Percentiles rank a stretch among this genome's conserved stretches.
Evolutionary conservation across 53 echinoderm and acorn worm species (phyloP).

Genomic region (Glandiceps talaboti): DNA sequence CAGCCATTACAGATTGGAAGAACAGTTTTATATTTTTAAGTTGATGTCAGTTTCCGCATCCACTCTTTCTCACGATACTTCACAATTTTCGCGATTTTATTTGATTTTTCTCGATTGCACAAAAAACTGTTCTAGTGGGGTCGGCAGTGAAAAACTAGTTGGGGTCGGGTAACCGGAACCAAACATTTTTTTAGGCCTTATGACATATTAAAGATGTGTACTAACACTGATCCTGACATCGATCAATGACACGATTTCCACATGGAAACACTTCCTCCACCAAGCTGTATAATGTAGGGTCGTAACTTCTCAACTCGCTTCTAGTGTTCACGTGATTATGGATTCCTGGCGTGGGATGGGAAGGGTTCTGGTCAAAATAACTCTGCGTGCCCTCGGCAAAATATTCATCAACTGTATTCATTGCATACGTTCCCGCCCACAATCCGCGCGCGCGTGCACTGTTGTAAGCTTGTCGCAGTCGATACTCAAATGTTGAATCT

Average conservation of each 20-base stretch:
- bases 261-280: conserved; percentile 45
- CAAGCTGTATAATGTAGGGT: conserved; percentile 27
- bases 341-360: conserved; percentile 6
- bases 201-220: too few relatives aligned
- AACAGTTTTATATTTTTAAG: too few relatives aligned
- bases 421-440: conserved; percentile 30
- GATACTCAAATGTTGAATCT: conserved; percentile 22
- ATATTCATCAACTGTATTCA: conserved; percentile 39
- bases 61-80: too few relatives aligned
- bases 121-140: too few relatives aligned
- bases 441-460: conserved; percentile 38
- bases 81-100: too few relatives aligned
- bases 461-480: conserved; percentile 47
- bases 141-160: too few relatives aligned
- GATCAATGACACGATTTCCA: conserved; percentile 33
- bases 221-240: conserved; percentile 53
- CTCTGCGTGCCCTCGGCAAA: conserved; percentile 57
- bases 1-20: too few relatives aligned
- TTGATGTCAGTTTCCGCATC: too few relatives aligned
- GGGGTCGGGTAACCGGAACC: too few relatives aligned
- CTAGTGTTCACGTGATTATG: conserved; percentile 36
- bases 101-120: too few relatives aligned
- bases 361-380: conserved; percentile 32
- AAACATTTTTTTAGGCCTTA: too few relatives aligned
- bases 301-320: conserved; percentile 32